Base-by-base conservation (phyloP, 2,113 vertebrate genomes). In the Poecile atricapillus region DNA sequence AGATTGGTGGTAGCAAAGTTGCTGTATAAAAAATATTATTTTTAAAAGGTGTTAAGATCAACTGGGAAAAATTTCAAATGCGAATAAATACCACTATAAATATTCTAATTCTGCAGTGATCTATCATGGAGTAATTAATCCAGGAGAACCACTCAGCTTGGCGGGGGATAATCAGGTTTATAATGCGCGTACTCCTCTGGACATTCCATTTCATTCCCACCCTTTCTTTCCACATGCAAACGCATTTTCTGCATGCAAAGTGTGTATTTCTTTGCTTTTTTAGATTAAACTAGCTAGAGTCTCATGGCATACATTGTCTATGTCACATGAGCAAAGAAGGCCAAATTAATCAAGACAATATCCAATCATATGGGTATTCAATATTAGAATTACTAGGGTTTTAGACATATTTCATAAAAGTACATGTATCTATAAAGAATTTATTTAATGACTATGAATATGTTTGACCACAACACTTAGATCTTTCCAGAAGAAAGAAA, bases 71-170 rank as follows among this genome's bases (percentile, higher is more conserved):
- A 93, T 97, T 94, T 97, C 91, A 97, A 97, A 90, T 92, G 47
- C 49, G 13, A 98, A 97, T 97, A 98, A 98, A 98, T 92, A 89
- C 87, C 89, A 87, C 97, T 98, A 77, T 97, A 97, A 97, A 98
- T 98, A 98, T 98, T 98, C 97, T 98, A 94, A 98, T 98, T 97
- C 98, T 98, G 79, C 98, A 98, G 98, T 98, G 97, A 98, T 98
- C 94, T 98, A 98, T 98, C 97, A 98, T 74, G 98, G 98, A 97
- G 89, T 98, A 98, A 97, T 97, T 98, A 97, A 97, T 96, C 97
- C 98, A 97, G 98, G 98, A 98, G 97, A 98, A 96, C 97, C 98
- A 94, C 80, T 98, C 98, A 97, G 96, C 98, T 97, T 98, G 97
- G 94, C 95, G 97, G 97, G 98, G 96, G 97, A 98, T 93, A 97